Evolutionary conservation across 2,888 invertebrate species (phyloP).

Genomic region (Eristalinus aeneus): DNA sequence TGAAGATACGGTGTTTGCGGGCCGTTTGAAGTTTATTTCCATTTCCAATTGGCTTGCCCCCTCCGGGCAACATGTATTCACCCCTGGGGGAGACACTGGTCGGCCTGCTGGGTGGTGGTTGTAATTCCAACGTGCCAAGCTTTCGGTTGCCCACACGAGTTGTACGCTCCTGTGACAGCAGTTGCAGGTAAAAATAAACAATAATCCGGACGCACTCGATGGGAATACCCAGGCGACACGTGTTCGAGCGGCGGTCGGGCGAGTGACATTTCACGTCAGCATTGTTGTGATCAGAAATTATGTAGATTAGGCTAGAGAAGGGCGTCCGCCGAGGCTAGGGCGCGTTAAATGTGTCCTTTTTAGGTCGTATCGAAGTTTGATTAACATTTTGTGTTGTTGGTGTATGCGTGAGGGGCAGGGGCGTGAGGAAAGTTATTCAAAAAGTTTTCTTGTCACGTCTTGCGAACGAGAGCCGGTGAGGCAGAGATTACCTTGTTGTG

Average conservation of each 20-base stretch:
- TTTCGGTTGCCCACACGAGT: not conserved
- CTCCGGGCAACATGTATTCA: conserved; percentile 8
- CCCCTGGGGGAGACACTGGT: conserved; percentile 9
- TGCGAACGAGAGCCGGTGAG: not conserved
- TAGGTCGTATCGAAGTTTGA: conserved; percentile 13
- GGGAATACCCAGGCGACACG: not conserved
- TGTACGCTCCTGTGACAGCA: not conserved
- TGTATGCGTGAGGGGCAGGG: not conserved
- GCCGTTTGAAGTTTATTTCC: conserved; percentile 33
- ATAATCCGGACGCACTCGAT: not conserved
- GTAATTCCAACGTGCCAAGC: not conserved
- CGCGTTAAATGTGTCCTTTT: not conserved
- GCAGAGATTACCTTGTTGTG: not conserved
- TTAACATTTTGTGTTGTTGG: not conserved
- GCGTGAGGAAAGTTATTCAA: not conserved
- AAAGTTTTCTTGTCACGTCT: conserved; percentile 12
- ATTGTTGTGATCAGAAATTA: conserved; percentile 30
- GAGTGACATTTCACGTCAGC: not conserved
- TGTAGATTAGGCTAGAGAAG: conserved; percentile 21
- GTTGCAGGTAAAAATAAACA: conserved; percentile 18
- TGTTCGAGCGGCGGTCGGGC: not conserved
- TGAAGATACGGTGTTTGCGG: conserved; percentile 7
- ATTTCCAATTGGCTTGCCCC: conserved; percentile 5
- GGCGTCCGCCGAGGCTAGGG: not conserved
- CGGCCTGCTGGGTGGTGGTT: not conserved